Evolutionary conservation across 2,888 invertebrate species (phyloP).

Genomic region (Smittia sp.): DNA sequence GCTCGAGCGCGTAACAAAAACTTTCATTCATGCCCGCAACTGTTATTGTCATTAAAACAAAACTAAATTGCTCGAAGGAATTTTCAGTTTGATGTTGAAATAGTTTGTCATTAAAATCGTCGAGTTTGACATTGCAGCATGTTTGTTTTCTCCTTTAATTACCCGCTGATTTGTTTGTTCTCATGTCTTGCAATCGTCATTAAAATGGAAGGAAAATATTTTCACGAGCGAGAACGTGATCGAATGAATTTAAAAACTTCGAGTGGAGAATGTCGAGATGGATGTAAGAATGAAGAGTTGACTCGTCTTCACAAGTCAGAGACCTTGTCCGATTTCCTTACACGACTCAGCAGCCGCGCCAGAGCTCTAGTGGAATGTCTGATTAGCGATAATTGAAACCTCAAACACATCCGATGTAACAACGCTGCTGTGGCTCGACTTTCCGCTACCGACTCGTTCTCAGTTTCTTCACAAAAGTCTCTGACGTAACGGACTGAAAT

Average conservation of each 20-base stretch:
- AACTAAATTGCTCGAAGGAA: neutral
- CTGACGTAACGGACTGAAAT: neutral
- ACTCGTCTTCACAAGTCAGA: too few relatives aligned
- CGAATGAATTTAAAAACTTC: neutral
- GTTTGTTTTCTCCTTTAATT: conserved; percentile 7
- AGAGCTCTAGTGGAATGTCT: too few relatives aligned
- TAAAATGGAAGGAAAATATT: neutral
- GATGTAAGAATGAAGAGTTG: too few relatives aligned
- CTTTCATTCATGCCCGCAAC: neutral
- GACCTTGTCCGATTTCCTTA: too few relatives aligned
- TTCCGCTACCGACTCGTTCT: neutral
- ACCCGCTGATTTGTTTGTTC: neutral
- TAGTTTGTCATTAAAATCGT: neutral
- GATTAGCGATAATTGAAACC: neutral
- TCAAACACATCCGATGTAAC: neutral
- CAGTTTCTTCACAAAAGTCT: neutral
- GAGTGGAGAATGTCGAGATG: too few relatives aligned
- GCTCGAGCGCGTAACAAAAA: neutral
- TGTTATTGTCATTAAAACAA: neutral
- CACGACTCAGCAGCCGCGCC: too few relatives aligned
- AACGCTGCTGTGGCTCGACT: neutral
- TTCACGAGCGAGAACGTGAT: neutral
- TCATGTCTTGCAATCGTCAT: conserved; percentile 4
- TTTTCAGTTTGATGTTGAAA: neutral
- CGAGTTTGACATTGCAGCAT: neutral